Conservation (phyloP, 2,888 invertebrate genomes). For the Darwinula stevensoni region DNA sequence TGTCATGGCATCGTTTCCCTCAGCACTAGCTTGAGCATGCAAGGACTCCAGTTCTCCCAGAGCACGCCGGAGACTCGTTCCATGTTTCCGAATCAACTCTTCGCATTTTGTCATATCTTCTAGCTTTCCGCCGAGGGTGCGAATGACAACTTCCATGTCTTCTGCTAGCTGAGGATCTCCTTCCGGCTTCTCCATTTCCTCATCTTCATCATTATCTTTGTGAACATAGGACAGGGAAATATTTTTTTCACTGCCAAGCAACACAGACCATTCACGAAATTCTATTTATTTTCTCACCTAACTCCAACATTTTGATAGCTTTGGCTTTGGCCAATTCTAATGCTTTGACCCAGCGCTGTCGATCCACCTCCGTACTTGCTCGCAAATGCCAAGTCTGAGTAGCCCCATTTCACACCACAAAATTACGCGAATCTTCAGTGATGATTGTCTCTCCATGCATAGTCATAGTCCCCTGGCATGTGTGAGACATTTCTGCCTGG, state of each 20-base stretch:
- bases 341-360: slow-evolving; percentile 91
- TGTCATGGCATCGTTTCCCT: no score
- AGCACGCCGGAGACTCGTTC: no score
- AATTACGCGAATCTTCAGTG: slow-evolving; percentile 81
- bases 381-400: slow-evolving; percentile 82
- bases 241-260: no score
- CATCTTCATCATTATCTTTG: slow-evolving; percentile 25
- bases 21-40: background rate
- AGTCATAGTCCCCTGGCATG: slow-evolving; percentile 91
- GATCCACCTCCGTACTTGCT: slow-evolving; percentile 77
- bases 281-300: no score
- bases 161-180: slow-evolving; percentile 19
- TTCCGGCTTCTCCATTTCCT: slow-evolving; percentile 29
- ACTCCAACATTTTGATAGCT: background rate
- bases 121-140: slow-evolving; percentile 26
- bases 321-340: slow-evolving; percentile 73
- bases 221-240: slow-evolving; percentile 8
- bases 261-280: no score
- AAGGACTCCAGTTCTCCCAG: background rate
- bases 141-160: no score
- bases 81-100: no score
- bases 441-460: slow-evolving; percentile 86
- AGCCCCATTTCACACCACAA: slow-evolving; percentile 86
- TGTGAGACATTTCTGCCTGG: slow-evolving; percentile 88
- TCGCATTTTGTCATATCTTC: background rate